phyloP scores from a whole-genome alignment of 2,888 invertebrate genomes.

The Drosophila affinis region DNA sequence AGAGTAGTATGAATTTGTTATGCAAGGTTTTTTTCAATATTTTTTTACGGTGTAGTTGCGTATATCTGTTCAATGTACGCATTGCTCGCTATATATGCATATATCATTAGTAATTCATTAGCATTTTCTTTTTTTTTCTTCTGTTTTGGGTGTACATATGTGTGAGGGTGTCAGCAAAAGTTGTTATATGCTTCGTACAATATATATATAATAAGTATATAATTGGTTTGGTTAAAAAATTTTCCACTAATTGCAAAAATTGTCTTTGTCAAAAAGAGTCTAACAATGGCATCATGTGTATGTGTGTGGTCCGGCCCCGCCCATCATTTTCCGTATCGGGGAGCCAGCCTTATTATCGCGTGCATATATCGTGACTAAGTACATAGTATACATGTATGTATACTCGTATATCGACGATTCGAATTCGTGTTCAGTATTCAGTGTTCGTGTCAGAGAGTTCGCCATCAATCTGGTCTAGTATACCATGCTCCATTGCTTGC shows the following conservation, averaged over 20 bases:
- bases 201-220: conserved; percentile 37
- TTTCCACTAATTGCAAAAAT: conserved; percentile 61
- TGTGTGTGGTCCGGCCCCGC: conserved; percentile 9
- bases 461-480: conserved; percentile 27
- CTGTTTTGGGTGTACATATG: conserved; percentile 22
- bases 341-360: conserved; percentile 61
- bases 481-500: conserved; percentile 12
- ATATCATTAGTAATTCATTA: conserved; percentile 59
- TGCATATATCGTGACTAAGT: conserved; percentile 53
- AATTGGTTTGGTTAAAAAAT: conserved; percentile 53
- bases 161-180: conserved; percentile 48
- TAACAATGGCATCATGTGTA: conserved; percentile 60
- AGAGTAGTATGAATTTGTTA: conserved; percentile 83
- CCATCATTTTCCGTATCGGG: conserved; percentile 2
- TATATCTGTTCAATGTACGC: conserved; percentile 47
- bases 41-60: conserved; percentile 67
- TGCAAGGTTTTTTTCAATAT: conserved; percentile 82
- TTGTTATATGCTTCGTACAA: conserved; percentile 39
- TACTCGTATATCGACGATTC: conserved; percentile 53
- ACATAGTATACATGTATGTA: conserved; percentile 20
- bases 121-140: conserved; percentile 49
- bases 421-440: conserved; percentile 47
- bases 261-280: conserved; percentile 54
- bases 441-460: conserved; percentile 36
- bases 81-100: conserved; percentile 35